phyloP scores from a whole-genome alignment of 2,797 vertebrate genomes.

The Gallinago solitaria region DNA sequence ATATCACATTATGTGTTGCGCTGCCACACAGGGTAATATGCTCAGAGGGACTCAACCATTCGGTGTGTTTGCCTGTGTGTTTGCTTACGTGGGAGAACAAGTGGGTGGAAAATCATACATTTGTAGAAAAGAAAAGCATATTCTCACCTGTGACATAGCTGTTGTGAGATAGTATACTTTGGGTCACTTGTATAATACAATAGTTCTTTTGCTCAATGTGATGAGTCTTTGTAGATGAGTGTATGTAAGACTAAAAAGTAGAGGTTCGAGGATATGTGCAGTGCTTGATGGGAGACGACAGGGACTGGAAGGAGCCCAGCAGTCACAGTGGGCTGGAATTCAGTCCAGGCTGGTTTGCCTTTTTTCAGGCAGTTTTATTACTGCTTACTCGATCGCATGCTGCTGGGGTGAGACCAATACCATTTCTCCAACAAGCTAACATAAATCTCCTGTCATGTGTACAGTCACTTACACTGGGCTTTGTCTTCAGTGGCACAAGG shows the following conservation, averaged over 20 bases:
- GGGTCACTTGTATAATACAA: background rate
- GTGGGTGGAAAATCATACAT: background rate
- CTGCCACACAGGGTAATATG: fast-evolving
- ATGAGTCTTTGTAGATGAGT: background rate
- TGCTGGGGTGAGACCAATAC: background rate
- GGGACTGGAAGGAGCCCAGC: background rate
- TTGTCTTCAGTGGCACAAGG: background rate
- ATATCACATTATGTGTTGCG: background rate
- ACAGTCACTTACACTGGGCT: background rate
- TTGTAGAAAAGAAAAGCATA: background rate
- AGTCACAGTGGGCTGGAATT: background rate
- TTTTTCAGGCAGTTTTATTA: background rate
- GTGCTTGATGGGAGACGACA: background rate
- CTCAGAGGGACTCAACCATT: background rate
- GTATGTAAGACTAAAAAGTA: background rate
- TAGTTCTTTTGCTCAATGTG: background rate
- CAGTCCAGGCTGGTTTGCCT: background rate
- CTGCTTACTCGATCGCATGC: background rate
- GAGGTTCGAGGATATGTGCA: background rate
- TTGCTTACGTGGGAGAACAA: background rate
- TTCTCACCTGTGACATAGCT: background rate
- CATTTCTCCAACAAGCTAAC: background rate
- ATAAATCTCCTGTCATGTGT: background rate
- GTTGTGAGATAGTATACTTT: background rate
- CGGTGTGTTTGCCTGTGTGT: background rate